phyloP scores from a whole-genome alignment of 2,113 vertebrate genomes.

The Microcebus tavaratra region DNA sequence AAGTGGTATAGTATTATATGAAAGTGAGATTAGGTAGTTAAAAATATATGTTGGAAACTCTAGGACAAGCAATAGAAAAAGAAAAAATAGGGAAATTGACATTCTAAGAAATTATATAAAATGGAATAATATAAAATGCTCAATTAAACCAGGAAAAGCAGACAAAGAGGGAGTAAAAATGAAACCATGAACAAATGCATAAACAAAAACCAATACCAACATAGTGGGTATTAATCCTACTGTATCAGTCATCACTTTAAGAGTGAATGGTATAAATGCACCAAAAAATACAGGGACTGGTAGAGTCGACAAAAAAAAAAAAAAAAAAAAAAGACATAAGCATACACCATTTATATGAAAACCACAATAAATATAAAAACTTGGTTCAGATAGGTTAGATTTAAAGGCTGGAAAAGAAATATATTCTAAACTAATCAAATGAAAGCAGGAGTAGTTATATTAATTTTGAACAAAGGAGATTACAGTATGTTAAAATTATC shows the following conservation, averaged over 20 bases:
- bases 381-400: neutral
- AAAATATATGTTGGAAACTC: neutral
- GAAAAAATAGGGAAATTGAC: neutral
- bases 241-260: neutral
- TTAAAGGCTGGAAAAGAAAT: neutral
- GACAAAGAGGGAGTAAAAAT: neutral
- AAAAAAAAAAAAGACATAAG: neutral
- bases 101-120: neutral
- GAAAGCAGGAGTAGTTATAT: neutral
- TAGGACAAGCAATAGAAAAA: neutral
- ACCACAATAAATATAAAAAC: neutral
- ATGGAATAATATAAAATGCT: neutral
- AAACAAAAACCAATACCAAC: neutral
- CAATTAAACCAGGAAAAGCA: neutral
- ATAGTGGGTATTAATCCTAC: neutral
- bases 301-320: neutral
- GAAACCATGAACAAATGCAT: neutral
- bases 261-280: neutral
- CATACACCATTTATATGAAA: neutral
- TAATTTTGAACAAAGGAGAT: neutral
- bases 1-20: neutral
- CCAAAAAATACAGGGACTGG: neutral
- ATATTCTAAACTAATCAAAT: neutral
- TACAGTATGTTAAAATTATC: neutral
- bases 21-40: neutral